Evolutionary conservation across 2,113 vertebrate species (phyloP).

Genomic region (Noctilio leporinus): DNA sequence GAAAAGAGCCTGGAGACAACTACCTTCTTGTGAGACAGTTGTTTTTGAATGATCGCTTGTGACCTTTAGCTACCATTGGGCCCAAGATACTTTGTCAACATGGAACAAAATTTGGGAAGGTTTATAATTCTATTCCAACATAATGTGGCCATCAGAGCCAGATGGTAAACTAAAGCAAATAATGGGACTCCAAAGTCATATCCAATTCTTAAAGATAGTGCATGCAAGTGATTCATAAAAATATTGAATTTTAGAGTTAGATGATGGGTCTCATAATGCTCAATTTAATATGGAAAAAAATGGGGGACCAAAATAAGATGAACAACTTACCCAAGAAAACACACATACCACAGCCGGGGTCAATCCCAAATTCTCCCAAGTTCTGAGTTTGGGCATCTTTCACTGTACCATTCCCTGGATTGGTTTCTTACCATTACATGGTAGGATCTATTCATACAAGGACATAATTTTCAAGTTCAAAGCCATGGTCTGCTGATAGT

Average conservation of each 20-base stretch:
- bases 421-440: not conserved
- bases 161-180: not conserved
- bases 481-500: not conserved
- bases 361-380: not conserved
- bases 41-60: not conserved
- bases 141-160: too few relatives aligned
- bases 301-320: not conserved
- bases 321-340: not conserved
- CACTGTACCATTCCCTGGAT: not conserved
- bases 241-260: not conserved
- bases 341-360: not conserved
- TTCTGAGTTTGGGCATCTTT: not conserved
- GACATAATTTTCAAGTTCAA: not conserved
- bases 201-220: not conserved
- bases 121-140: not conserved
- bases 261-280: not conserved
- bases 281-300: not conserved
- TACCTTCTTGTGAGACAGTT: too few relatives aligned
- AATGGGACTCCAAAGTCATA: not conserved
- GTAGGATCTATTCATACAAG: not conserved
- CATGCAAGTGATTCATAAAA: not conserved
- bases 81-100: not conserved
- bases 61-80: rapidly evolving
- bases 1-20: not conserved
- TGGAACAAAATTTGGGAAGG: not conserved